Evolutionary conservation across 1,140 invertebrate species (phyloP).

Genomic region (Anadara kagoshimensis): DNA sequence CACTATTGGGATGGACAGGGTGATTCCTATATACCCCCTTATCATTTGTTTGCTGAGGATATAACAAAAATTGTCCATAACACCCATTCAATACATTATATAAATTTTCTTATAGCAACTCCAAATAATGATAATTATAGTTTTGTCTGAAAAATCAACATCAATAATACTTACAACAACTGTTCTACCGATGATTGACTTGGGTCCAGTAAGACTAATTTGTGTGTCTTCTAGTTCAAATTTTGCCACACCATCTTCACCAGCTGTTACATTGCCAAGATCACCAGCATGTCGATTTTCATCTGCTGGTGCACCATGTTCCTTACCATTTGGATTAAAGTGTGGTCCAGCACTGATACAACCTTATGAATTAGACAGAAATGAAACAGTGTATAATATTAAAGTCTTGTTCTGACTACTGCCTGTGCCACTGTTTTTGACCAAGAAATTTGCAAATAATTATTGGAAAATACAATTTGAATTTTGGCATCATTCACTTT

Average conservation of each 20-base stretch:
- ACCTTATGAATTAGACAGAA: conserved; percentile 75
- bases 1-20: too few relatives aligned
- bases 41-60: too few relatives aligned
- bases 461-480: too few relatives aligned
- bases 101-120: too few relatives aligned
- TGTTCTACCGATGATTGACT: conserved; percentile 91
- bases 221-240: conserved; percentile 85
- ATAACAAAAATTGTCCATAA: too few relatives aligned
- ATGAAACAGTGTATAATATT: background rate
- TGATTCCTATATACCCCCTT: too few relatives aligned
- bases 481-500: too few relatives aligned
- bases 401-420: background rate
- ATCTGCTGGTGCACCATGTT: conserved; percentile 89
- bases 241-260: conserved; percentile 82
- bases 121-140: too few relatives aligned
- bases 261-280: conserved; percentile 90
- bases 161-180: conserved; percentile 76
- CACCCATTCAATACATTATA: too few relatives aligned
- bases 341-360: conserved; percentile 96
- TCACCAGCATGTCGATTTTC: conserved; percentile 89
- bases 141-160: too few relatives aligned
- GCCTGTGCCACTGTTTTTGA: too few relatives aligned
- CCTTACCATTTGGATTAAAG: conserved; percentile 91
- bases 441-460: too few relatives aligned
- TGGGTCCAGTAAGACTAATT: conserved; percentile 84